Conservation (phyloP, 2,888 invertebrate genomes). For the Stegana nigrithorax region DNA sequence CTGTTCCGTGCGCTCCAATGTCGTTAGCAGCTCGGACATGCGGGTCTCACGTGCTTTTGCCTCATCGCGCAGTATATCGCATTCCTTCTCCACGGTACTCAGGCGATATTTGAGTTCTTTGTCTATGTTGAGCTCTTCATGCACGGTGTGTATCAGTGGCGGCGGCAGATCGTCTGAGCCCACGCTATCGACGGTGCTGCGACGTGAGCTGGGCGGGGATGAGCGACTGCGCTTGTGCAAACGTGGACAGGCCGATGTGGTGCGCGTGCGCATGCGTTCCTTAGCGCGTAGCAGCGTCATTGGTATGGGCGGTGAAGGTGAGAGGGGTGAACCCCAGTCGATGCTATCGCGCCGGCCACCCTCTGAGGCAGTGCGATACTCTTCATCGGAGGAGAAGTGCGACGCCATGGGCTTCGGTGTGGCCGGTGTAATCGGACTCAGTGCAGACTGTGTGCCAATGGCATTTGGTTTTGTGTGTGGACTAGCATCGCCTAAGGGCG, state of each 20-base stretch:
- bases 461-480: conserved; percentile 32
- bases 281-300: conserved; percentile 76
- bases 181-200: conserved; percentile 75
- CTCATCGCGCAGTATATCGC: conserved; percentile 79
- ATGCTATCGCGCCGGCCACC: conserved; percentile 83
- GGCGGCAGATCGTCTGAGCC: conserved; percentile 71
- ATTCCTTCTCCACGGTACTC: conserved; percentile 78
- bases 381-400: conserved; percentile 86
- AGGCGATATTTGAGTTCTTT: conserved; percentile 79
- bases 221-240: conserved; percentile 74
- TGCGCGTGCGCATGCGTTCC: conserved; percentile 69
- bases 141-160: conserved; percentile 56
- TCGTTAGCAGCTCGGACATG: conserved; percentile 81
- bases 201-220: conserved; percentile 73
- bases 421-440: conserved; percentile 65
- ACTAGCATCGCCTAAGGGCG: conserved; percentile 30
- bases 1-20: conserved; percentile 82
- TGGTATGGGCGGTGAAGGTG: conserved; percentile 77
- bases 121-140: conserved; percentile 65
- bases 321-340: conserved; percentile 82
- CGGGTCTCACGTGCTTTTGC: conserved; percentile 78
- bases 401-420: conserved; percentile 76
- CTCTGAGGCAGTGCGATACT: conserved; percentile 88
- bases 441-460: not conserved
- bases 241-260: conserved; percentile 69